A percentile compares a stretch with the other conserved stretches of the same genome.
phyloP scores from a whole-genome alignment of 2,888 invertebrate species.

The Rotaria magnacalcarata region DNA sequence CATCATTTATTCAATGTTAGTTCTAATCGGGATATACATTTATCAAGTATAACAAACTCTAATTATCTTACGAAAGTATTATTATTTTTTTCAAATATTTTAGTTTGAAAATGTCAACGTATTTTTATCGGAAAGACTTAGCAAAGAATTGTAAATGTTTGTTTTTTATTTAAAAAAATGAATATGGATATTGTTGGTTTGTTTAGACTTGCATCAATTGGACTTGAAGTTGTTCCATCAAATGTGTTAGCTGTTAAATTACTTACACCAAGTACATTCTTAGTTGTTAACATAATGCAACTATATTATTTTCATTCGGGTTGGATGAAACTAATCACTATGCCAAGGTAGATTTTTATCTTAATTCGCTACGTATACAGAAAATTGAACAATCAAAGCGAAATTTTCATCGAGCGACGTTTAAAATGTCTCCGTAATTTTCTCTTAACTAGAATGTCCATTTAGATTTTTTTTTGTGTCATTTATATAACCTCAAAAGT shows the following conservation, averaged over 20 bases:
- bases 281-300: constrained; percentile 92
- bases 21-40: constrained; percentile 63
- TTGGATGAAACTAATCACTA: constrained; percentile 67
- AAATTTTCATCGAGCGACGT: no score
- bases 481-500: no score
- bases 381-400: no score
- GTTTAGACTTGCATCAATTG: constrained; percentile 69
- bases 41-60: constrained; percentile 41
- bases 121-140: neutral
- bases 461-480: no score
- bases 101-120: neutral
- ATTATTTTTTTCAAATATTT: neutral
- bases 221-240: constrained; percentile 72
- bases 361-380: neutral
- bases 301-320: constrained; percentile 92
- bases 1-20: constrained; percentile 89
- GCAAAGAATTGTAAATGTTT: neutral
- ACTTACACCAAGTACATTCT: constrained; percentile 87
- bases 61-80: neutral
- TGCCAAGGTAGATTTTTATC: neutral
- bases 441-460: no score
- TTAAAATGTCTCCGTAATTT: no score
- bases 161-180: neutral
- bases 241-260: constrained; percentile 78
- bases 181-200: neutral